These are phyloP conservation scores for Campoplex nolae DNA, from an alignment of 2,888 invertebrate species.

Conservation along the genomic window DNA sequence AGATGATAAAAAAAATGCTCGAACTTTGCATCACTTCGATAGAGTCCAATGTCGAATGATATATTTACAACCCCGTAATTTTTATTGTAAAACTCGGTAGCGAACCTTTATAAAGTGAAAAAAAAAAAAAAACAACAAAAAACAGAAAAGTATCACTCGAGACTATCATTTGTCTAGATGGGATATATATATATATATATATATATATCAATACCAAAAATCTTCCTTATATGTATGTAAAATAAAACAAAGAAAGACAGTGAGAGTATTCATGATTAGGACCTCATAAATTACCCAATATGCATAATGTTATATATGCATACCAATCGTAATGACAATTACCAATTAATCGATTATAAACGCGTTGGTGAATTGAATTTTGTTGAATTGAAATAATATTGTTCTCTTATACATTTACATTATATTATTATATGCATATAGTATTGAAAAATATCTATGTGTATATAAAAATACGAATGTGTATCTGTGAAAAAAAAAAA, in stretches of 20 bases:
- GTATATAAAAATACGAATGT: conserved; percentile 33
- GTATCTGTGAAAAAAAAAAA: conserved; percentile 30
- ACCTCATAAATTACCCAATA: conserved; percentile 70
- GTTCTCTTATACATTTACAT: conserved; percentile 37
- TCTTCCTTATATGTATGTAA: conserved; percentile 77
- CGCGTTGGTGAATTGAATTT: conserved; percentile 56
- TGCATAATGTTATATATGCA: conserved; percentile 57
- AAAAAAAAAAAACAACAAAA: conserved; percentile 3
- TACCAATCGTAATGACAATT: conserved; percentile 56
- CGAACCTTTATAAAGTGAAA: conserved; percentile 48
- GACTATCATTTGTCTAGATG: conserved; percentile 45
- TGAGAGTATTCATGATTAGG: conserved; percentile 47
- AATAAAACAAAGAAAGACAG: conserved; percentile 66
- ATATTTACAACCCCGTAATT: conserved; percentile 66
- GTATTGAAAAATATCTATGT: conserved; percentile 7
- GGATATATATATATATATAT: conserved; percentile 56
- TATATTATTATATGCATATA: conserved; percentile 30
- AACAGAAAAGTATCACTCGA: conserved; percentile 54
- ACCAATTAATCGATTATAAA: conserved; percentile 64
- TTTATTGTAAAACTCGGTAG: conserved; percentile 62
- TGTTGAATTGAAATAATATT: conserved; percentile 49
- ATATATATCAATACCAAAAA: conserved; percentile 69
- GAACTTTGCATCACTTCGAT: conserved; percentile 32
- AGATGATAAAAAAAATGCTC: background rate
- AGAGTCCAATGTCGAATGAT: conserved; percentile 57